Evolutionary conservation across 2,797 vertebrate genomes (phyloP).

Genomic region (Myotis findleyi): DNA sequence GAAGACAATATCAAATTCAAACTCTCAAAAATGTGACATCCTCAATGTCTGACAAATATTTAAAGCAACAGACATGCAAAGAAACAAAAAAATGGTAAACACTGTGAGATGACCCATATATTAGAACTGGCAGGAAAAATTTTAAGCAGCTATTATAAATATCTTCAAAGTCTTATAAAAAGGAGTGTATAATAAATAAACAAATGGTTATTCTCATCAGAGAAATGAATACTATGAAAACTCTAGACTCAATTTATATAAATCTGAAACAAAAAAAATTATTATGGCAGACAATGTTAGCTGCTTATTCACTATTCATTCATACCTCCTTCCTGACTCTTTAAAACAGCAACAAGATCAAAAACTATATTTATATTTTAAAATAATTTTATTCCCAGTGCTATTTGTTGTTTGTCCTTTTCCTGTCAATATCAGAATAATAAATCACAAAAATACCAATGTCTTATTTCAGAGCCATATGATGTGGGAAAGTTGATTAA

Average conservation of each 20-base stretch:
- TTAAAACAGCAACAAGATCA: not conserved
- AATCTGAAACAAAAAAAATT: not conserved
- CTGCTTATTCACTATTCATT: not conserved
- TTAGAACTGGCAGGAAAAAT: not conserved
- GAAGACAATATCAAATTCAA: not conserved
- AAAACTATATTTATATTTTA: not conserved
- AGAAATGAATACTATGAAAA: not conserved
- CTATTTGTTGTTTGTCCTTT: not conserved
- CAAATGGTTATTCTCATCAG: not conserved
- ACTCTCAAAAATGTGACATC: not conserved
- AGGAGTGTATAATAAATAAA: not conserved
- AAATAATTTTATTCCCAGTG: not conserved
- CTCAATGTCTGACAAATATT: not conserved
- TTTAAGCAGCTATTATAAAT: not conserved
- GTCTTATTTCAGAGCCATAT: conserved; percentile 43
- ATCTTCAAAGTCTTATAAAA: not conserved
- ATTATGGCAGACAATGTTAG: not conserved
- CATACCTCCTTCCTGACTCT: not conserved
- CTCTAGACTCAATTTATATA: not conserved
- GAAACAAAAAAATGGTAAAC: not conserved
- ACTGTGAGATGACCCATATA: not conserved
- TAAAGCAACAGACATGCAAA: not conserved
- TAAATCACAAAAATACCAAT: not conserved
- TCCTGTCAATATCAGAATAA: not conserved
- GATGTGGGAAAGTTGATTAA: conserved; percentile 68